phyloP scores from a whole-genome alignment of 2,113 vertebrate genomes.

The Anhinga anhinga region DNA sequence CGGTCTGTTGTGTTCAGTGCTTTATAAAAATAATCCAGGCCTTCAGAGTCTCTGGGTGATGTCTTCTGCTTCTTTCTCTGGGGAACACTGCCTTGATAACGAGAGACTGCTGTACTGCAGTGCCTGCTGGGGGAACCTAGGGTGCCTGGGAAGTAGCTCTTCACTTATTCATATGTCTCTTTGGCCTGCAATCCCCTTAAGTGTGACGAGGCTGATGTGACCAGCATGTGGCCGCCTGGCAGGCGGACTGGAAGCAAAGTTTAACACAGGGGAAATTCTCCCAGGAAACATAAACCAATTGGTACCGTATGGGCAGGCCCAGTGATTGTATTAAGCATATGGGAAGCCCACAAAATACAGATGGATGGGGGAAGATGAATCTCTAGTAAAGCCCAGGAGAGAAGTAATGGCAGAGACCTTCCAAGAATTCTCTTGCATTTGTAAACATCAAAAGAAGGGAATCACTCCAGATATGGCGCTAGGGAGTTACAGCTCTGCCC shows the following conservation, averaged over 20 bases:
- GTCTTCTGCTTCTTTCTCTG: background rate
- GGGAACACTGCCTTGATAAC: background rate
- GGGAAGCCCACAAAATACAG: background rate
- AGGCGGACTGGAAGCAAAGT: background rate
- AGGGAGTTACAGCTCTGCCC: background rate
- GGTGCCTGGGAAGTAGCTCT: background rate
- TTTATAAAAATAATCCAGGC: background rate
- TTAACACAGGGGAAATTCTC: background rate
- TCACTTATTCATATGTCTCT: background rate
- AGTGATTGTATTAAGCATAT: background rate
- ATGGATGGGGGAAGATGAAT: background rate
- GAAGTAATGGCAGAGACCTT: background rate
- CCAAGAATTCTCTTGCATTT: background rate
- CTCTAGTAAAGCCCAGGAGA: background rate
- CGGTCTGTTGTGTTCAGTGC: background rate
- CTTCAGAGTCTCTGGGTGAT: background rate
- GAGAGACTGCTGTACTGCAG: background rate
- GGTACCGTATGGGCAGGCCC: background rate
- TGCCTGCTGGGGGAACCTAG: background rate
- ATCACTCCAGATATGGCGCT: background rate
- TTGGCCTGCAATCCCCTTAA: conserved; percentile 19
- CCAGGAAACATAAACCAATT: background rate
- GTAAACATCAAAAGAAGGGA: background rate
- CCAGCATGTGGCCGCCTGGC: conserved; percentile 2
- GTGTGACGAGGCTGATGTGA: background rate